Percentiles rank a stretch among this genome's conserved stretches.
Conservation (phyloP, 2,797 vertebrate species). For the Sebastes taczanowskii region DNA sequence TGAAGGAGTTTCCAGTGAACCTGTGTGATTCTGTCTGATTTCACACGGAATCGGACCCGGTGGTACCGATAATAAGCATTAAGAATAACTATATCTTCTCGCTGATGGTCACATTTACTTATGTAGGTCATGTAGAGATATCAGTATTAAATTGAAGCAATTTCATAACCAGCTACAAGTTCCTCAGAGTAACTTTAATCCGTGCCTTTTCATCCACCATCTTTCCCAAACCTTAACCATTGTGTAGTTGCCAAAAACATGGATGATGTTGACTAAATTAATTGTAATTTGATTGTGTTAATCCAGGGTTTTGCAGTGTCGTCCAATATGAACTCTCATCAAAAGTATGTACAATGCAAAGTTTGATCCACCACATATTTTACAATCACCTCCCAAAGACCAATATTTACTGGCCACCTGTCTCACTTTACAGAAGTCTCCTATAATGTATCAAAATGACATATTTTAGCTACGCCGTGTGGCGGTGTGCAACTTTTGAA, state of each 20-base stretch:
- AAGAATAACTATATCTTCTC: too few species aligned
- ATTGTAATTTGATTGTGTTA: neutral
- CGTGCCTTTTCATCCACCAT: neutral
- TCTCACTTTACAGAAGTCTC: neutral
- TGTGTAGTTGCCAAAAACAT: neutral
- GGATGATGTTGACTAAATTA: neutral
- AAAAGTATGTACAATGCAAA: neutral
- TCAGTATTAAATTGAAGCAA: too few species aligned
- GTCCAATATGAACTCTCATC: neutral
- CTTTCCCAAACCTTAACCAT: neutral
- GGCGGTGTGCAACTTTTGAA: conserved; percentile 37
- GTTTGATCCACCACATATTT: neutral
- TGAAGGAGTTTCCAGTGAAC: too few species aligned
- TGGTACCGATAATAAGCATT: too few species aligned
- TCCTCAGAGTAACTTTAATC: too few species aligned
- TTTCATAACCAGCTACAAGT: neutral
- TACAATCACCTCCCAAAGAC: neutral
- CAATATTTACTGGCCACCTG: neutral
- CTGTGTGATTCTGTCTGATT: too few species aligned
- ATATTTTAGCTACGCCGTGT: conserved; percentile 5
- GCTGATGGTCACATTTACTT: too few species aligned
- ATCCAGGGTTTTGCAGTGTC: neutral
- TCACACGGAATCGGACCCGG: too few species aligned
- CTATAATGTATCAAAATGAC: conserved; percentile 21
- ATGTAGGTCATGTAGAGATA: too few species aligned